phyloP scores from a whole-genome alignment of 2,113 vertebrate genomes.

The Morone chrysops region DNA sequence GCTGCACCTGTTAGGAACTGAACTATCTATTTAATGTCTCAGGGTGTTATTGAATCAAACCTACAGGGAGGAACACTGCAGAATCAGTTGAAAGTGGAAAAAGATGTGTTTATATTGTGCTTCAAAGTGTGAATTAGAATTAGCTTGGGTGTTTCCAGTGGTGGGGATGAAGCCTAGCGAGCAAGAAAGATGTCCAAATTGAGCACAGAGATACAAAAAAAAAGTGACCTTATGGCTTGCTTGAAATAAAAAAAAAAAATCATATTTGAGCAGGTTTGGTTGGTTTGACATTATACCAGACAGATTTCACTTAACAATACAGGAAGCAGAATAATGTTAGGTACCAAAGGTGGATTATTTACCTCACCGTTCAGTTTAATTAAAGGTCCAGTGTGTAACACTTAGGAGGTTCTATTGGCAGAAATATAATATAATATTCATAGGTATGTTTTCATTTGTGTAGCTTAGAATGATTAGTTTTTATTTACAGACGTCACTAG shows the following conservation, averaged over 20 bases:
- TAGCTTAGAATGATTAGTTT: no score
- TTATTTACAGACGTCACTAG: no score
- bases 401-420: no score
- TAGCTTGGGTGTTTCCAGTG: constrained; percentile 24
- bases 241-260: neutral
- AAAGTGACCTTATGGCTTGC: neutral
- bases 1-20: constrained; percentile 40
- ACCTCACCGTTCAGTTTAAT: no score
- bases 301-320: neutral
- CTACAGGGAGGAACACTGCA: constrained; percentile 21
- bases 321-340: neutral
- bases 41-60: constrained; percentile 17
- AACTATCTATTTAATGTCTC: constrained; percentile 32
- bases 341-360: no score
- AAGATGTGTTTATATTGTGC: constrained; percentile 25
- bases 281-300: neutral
- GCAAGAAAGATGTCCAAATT: neutral
- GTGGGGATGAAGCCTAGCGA: neutral
- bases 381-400: no score
- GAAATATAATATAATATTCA: no score
- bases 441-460: no score
- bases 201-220: neutral
- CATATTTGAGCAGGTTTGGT: neutral
- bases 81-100: constrained; percentile 15
- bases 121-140: constrained; percentile 41